phyloP scores from a whole-genome alignment of 2,888 invertebrate species.

The Agrochola litura region DNA sequence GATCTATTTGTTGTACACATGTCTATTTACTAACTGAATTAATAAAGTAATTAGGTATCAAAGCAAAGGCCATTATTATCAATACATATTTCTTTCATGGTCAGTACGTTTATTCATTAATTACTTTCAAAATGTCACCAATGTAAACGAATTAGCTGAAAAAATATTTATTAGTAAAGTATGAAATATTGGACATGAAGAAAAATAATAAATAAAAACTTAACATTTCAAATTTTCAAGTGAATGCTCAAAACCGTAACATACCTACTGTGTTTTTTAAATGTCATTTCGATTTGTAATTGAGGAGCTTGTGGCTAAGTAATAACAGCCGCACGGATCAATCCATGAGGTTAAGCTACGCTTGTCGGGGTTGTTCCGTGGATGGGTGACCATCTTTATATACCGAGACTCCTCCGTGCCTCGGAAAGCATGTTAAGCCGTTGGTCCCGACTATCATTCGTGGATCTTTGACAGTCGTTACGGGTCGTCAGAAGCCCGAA shows the following conservation, averaged over 20 bases:
- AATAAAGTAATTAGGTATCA: conserved; percentile 36
- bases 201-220: too few species aligned
- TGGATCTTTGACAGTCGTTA: too few species aligned
- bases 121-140: conserved; percentile 38
- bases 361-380: too few species aligned
- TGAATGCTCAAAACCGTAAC: not conserved
- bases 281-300: not conserved
- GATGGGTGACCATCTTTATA: too few species aligned
- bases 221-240: not conserved
- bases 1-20: conserved; percentile 19
- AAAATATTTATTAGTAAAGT: not conserved
- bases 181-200: too few species aligned
- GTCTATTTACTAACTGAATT: conserved; percentile 38
- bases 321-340: too few species aligned
- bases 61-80: conserved; percentile 37
- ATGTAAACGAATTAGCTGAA: conserved; percentile 4
- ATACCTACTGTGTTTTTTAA: conserved; percentile 1
- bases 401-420: too few species aligned
- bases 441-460: too few species aligned
- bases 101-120: conserved; percentile 33
- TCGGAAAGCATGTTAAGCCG: too few species aligned
- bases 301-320: too few species aligned
- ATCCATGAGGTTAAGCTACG: too few species aligned
- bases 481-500: too few species aligned
- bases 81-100: conserved; percentile 36